phyloP scores from a whole-genome alignment of 2,797 vertebrate genomes.

The Ctenosaura bakeri region DNA sequence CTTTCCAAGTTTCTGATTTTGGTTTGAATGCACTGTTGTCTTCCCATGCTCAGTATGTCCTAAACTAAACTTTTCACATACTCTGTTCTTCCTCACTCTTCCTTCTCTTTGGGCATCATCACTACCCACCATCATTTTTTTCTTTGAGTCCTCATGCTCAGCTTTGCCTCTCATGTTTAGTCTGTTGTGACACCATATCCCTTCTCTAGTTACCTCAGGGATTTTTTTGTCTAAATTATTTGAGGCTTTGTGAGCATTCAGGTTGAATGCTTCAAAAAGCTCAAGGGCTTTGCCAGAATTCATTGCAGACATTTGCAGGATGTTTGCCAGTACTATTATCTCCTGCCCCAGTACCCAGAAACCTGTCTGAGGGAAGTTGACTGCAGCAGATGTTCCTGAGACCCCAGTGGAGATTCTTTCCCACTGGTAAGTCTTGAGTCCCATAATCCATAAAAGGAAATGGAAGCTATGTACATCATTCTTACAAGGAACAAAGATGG shows the following conservation, averaged over 20 bases:
- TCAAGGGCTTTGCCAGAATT: neutral
- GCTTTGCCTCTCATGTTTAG: neutral
- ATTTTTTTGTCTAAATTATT: too few species aligned
- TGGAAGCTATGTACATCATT: neutral
- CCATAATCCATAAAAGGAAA: neutral
- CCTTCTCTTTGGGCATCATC: neutral
- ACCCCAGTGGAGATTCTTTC: neutral
- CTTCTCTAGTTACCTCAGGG: neutral
- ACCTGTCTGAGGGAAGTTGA: neutral
- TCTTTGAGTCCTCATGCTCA: neutral
- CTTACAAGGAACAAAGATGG: neutral
- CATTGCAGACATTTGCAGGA: neutral
- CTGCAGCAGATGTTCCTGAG: neutral
- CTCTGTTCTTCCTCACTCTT: neutral
- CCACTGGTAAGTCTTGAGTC: neutral
- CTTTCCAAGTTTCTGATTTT: neutral
- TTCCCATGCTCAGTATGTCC: neutral
- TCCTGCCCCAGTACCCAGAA: neutral
- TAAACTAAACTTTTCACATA: neutral
- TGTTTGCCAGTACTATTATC: neutral
- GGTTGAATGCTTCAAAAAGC: too few species aligned
- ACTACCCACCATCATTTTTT: neutral
- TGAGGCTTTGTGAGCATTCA: too few species aligned
- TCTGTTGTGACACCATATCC: neutral
- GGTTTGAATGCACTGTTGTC: neutral